Conservation (phyloP, 1,140 invertebrate genomes). For the Eufriesea mexicana region DNA sequence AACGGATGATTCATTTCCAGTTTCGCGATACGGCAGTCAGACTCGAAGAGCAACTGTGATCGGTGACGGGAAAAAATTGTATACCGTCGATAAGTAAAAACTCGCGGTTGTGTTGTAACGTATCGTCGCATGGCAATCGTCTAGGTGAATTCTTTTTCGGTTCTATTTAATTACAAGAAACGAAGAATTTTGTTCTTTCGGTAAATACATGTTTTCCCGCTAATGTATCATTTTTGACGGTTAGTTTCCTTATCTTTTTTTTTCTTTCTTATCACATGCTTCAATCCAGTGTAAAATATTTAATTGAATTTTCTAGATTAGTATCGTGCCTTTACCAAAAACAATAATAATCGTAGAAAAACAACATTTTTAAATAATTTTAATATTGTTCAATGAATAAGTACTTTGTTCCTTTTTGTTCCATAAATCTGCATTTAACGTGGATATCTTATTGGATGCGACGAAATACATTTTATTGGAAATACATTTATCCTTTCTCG, state of each 20-base stretch:
- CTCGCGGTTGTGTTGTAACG: constrained; percentile 11
- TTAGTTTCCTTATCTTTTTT: background rate
- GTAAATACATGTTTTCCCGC: background rate
- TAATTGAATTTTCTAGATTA: background rate
- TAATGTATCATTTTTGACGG: background rate
- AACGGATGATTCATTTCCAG: constrained; percentile 68
- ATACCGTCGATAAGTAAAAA: constrained; percentile 16
- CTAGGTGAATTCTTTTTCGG: constrained; percentile 10
- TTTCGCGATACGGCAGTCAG: constrained; percentile 37
- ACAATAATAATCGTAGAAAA: background rate
- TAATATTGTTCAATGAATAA: background rate
- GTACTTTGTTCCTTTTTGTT: background rate
- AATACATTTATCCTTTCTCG: constrained; percentile 2
- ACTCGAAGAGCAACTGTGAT: constrained; percentile 45
- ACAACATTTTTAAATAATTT: background rate
- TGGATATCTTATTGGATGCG: background rate
- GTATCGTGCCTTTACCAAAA: background rate
- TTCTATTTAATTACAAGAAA: constrained; percentile 21
- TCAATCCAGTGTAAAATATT: background rate
- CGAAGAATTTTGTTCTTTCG: background rate
- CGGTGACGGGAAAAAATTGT: constrained; percentile 37
- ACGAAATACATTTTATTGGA: background rate
- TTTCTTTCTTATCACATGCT: background rate
- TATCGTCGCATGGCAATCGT: constrained; percentile 26
- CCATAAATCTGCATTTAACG: background rate